Base-by-base conservation (phyloP, 2,797 vertebrate species). In the Otolemur crassicaudatus region DNA sequence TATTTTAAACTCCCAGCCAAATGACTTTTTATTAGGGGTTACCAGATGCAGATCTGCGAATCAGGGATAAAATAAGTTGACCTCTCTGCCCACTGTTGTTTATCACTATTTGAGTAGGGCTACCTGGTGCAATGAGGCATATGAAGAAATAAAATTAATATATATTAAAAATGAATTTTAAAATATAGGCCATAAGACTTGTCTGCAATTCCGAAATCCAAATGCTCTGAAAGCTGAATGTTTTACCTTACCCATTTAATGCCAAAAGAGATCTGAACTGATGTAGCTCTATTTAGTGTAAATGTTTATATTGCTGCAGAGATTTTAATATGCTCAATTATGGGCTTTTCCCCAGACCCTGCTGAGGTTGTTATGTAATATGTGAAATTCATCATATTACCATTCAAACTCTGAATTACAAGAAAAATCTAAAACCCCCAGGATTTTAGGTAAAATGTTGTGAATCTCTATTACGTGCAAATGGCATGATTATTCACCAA, bases 401-500 rank as follows among this genome's bases (percentile, higher is more conserved):
- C 63, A 67, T 67, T 90, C 53, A 34, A 43, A 96, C 82, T 94
- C 17, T 79, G 34, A 73, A 92, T 69, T 90, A 58, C 11, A 82
- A 91, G 20, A 86, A 40, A 90, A 82, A 94, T 61, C 29, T 73
- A 31, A 25, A 31, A 20, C 9, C 67, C 58, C n/a, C 40, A 56
- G 40, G 13, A 92, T 87, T 91, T 90, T 65, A 92, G n/a, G 84
- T 85, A 87, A 87, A 94, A 84, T 91, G 6, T 27, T 94, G 13
- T 92, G 53, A 56, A 90, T 88, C 19, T 93, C 29, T 70, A 25
- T 72, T 86, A 88, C n/a, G 22, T 58, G 23, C 29, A 72, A 53
- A 90, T 58, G 46, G 20, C 61, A 69, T 87, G 31, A 85, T 80
- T 90, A 92, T 61, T 60, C 7, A 92, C 23, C 6, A 75, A 91